Evolutionary conservation across 2,888 invertebrate genomes (phyloP).

Genomic region (Cetonia aurata): DNA sequence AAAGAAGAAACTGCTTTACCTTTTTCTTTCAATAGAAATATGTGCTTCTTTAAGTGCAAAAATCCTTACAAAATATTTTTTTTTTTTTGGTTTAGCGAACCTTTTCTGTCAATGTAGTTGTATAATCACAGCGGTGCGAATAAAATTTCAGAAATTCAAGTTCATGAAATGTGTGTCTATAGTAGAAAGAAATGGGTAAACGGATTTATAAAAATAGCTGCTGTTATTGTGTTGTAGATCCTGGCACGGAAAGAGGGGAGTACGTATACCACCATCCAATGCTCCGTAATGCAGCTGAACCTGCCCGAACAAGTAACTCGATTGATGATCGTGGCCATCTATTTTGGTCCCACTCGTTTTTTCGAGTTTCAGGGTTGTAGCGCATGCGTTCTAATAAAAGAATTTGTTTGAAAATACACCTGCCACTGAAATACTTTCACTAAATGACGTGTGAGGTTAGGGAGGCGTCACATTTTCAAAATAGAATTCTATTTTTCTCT

Average conservation of each 20-base stretch:
- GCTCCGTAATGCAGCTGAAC: background rate
- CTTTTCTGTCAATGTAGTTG: background rate
- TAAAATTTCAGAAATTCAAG: background rate
- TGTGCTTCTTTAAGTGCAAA: too few relatives aligned
- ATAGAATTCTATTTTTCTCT: slow-evolving; percentile 33
- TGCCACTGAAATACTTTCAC: slow-evolving; percentile 28
- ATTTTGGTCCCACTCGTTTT: slow-evolving; percentile 15
- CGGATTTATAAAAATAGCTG: background rate
- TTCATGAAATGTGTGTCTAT: too few relatives aligned
- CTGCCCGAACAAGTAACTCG: slow-evolving; percentile 1
- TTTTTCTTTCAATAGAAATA: too few relatives aligned
- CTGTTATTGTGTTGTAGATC: background rate
- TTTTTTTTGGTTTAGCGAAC: too few relatives aligned
- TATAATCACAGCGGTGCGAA: background rate
- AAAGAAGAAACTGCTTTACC: too few relatives aligned
- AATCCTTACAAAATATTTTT: too few relatives aligned
- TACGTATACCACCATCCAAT: background rate
- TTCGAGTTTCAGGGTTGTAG: slow-evolving; percentile 14
- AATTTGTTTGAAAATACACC: slow-evolving; percentile 26
- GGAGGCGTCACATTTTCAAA: background rate
- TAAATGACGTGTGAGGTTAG: slow-evolving; percentile 8
- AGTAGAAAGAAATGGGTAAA: too few relatives aligned
- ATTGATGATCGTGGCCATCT: slow-evolving; percentile 1
- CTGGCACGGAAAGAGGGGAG: background rate
- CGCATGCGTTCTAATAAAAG: slow-evolving; percentile 1